Evolutionary conservation across 2,113 vertebrate genomes (phyloP).

Genomic region (Terrapene triunguis): DNA sequence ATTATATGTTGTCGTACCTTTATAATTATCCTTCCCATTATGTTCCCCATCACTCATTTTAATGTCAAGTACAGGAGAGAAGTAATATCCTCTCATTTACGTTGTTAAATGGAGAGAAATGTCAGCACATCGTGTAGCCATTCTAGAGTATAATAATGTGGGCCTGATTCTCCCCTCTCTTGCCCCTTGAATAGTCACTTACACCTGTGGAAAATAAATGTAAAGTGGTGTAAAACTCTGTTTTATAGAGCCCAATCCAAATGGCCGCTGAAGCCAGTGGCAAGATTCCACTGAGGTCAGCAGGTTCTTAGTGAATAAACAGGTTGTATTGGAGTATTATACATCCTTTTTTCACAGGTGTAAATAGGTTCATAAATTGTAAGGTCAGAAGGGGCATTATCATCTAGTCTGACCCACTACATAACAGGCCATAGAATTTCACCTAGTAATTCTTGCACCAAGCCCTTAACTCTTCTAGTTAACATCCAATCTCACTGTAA

Average conservation of each 20-base stretch:
- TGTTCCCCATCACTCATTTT: slow-evolving; percentile 29
- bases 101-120: slow-evolving; percentile 16
- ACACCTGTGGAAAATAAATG: neutral
- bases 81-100: slow-evolving; percentile 10
- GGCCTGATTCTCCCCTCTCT: neutral
- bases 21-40: slow-evolving; percentile 37
- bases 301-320: neutral
- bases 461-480: neutral
- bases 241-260: neutral
- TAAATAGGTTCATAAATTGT: neutral
- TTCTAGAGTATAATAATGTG: neutral
- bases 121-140: neutral
- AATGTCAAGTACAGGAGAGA: neutral
- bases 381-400: neutral
- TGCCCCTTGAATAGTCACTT: neutral
- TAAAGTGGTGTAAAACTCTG: neutral
- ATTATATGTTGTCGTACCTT: slow-evolving; percentile 6
- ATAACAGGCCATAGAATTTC: neutral
- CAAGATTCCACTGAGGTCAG: neutral
- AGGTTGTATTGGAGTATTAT: neutral
- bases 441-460: neutral
- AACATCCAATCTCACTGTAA: neutral
- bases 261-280: neutral
- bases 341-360: neutral
- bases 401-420: neutral